Conservation (phyloP, 2,113 vertebrate species). For the Carassius gibelio region DNA sequence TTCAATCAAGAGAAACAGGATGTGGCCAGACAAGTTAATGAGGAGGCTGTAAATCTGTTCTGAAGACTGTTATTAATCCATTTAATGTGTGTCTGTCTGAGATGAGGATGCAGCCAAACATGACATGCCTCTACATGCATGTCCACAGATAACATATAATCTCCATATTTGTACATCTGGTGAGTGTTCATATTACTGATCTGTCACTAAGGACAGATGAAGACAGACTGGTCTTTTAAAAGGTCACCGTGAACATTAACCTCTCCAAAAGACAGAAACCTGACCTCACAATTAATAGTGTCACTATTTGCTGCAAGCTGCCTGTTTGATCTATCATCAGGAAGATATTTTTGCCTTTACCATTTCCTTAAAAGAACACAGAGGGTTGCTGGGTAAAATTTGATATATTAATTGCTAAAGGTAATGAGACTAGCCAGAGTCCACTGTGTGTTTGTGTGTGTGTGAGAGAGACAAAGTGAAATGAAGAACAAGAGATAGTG, state of each 20-base stretch:
- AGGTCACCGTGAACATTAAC: conserved; percentile 62
- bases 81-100: conserved; percentile 31
- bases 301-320: neutral
- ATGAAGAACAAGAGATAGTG: neutral
- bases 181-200: conserved; percentile 25
- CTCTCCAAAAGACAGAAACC: conserved; percentile 66
- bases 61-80: neutral
- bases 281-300: conserved; percentile 51
- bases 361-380: conserved; percentile 5
- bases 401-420: neutral
- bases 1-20: neutral
- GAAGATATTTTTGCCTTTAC: neutral
- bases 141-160: conserved; percentile 12
- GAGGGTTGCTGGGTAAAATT: conserved; percentile 10
- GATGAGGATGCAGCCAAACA: neutral
- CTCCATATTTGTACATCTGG: conserved; percentile 13
- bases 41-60: conserved; percentile 20
- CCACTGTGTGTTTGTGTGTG: neutral
- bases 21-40: neutral
- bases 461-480: neutral
- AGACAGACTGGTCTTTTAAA: conserved; percentile 10
- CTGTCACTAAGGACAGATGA: conserved; percentile 18
- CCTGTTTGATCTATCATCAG: neutral
- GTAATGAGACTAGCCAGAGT: neutral
- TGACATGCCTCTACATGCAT: neutral